Conservation (phyloP, 2,888 invertebrate genomes). For the Orthosia gracilis region DNA sequence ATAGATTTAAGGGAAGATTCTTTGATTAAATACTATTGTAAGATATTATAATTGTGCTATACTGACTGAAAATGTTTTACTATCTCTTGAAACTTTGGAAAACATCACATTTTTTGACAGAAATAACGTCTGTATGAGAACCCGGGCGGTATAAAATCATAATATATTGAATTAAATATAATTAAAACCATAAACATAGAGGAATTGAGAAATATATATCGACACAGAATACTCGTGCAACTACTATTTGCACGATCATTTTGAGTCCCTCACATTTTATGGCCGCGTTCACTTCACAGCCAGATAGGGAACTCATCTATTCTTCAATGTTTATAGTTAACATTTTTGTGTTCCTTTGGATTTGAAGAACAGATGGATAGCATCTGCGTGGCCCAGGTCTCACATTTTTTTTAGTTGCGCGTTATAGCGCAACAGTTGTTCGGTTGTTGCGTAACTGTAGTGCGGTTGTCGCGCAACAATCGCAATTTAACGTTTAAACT, state of each 20-base stretch:
- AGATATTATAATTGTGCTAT: constrained; percentile 30
- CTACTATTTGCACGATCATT: too few species aligned
- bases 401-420: not conserved
- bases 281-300: too few species aligned
- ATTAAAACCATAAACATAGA: too few species aligned
- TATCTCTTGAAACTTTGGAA: constrained; percentile 25
- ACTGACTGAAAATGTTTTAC: constrained; percentile 22
- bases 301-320: too few species aligned
- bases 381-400: not conserved
- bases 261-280: too few species aligned
- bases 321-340: too few species aligned
- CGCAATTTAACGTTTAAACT: constrained; percentile 1
- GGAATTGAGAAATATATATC: too few species aligned
- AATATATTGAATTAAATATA: too few species aligned
- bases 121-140: not conserved
- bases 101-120: not conserved
- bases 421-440: not conserved
- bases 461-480: not conserved
- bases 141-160: too few species aligned
- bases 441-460: not conserved
- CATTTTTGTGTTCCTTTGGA: not conserved
- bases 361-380: not conserved
- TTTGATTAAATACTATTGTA: constrained; percentile 5
- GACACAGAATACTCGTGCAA: too few species aligned
- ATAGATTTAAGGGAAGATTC: constrained; percentile 1